Evolutionary conservation across 1,140 invertebrate species (phyloP).

Genomic region (Drosophila ironensis): DNA sequence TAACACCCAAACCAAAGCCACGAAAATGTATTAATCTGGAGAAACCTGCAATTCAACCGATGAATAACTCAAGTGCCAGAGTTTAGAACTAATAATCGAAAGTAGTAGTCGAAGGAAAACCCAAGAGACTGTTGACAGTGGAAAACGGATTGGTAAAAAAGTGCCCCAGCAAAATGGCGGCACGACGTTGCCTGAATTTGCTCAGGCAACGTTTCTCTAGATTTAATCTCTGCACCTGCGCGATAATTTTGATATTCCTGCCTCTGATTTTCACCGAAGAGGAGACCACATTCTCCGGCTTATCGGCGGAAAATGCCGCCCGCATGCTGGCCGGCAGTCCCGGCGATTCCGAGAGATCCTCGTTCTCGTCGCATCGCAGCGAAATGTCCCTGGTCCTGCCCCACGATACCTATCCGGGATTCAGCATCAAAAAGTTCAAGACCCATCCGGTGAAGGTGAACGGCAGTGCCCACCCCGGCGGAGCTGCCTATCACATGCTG

Average conservation of each 20-base stretch:
- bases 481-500: constrained; percentile 81
- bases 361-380: constrained; percentile 53
- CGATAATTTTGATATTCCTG: constrained; percentile 24
- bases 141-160: constrained; percentile 38
- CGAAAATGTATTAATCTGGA: constrained; percentile 37
- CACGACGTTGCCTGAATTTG: constrained; percentile 66
- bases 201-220: constrained; percentile 41
- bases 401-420: constrained; percentile 93
- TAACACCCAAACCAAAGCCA: constrained; percentile 1
- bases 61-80: constrained; percentile 46
- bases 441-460: constrained; percentile 58
- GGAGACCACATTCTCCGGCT: constrained; percentile 49
- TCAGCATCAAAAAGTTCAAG: constrained; percentile 89
- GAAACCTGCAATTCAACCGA: constrained; percentile 20
- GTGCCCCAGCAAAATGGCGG: constrained; percentile 68
- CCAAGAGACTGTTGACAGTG: not conserved
- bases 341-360: constrained; percentile 34
- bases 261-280: constrained; percentile 14
- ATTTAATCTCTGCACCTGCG: constrained; percentile 40
- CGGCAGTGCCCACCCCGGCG: constrained; percentile 6
- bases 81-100: constrained; percentile 49
- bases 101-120: not conserved
- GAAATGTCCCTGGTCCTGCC: constrained; percentile 85
- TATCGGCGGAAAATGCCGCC: constrained; percentile 72
- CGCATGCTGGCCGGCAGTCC: constrained; percentile 73